Conservation (phyloP, 2,888 invertebrate genomes). For the Diploptera punctata region DNA sequence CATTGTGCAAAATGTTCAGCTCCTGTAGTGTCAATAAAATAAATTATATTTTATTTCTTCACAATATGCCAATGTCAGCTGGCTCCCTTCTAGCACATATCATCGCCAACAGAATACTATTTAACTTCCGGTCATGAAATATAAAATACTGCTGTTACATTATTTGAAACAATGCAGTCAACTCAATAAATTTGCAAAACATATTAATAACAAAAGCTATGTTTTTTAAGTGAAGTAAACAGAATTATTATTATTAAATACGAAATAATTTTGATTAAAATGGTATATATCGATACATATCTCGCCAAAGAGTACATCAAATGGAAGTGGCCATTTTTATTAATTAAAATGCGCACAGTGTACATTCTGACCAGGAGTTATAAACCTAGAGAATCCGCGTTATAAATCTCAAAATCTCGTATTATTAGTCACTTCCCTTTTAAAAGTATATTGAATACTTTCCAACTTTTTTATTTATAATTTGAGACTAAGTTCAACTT, state of each 20-base stretch:
- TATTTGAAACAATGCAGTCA: neutral
- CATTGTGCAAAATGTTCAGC: slow-evolving; percentile 64
- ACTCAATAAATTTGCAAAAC: neutral
- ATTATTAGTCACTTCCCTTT: too few relatives aligned
- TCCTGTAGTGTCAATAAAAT: slow-evolving; percentile 4
- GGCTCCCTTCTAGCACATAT: neutral
- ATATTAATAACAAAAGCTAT: neutral
- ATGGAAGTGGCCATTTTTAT: too few relatives aligned
- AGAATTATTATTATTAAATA: neutral
- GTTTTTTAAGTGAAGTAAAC: neutral
- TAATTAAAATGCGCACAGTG: too few relatives aligned
- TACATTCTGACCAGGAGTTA: too few relatives aligned
- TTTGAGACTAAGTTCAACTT: too few relatives aligned
- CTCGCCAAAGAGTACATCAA: too few relatives aligned
- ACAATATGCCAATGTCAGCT: neutral
- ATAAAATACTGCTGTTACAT: neutral
- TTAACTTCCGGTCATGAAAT: neutral
- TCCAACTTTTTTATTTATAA: too few relatives aligned
- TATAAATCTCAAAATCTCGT: too few relatives aligned
- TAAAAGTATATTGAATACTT: too few relatives aligned
- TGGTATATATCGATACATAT: neutral
- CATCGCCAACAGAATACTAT: neutral
- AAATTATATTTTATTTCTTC: neutral
- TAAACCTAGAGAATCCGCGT: too few relatives aligned
- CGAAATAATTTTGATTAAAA: neutral